These are phyloP conservation scores for Nyctibius grandis DNA, from an alignment of 2,797 vertebrate species.

Conservation along the genomic window DNA sequence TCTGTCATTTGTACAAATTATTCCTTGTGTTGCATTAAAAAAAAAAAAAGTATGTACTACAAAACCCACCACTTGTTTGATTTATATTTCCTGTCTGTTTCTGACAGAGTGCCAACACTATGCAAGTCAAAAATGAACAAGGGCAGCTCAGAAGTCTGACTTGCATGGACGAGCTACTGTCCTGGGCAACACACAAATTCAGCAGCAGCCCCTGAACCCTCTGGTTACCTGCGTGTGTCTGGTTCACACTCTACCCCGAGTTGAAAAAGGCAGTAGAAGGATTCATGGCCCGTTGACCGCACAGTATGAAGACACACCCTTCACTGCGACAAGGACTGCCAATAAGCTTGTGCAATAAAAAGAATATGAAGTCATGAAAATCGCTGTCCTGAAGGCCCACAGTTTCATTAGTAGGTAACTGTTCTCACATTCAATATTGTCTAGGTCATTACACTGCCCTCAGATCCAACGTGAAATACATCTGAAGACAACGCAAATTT, in stretches of 20 bases:
- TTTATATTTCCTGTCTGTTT: neutral
- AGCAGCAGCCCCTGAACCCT: neutral
- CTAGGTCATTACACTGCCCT: neutral
- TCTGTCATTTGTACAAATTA: neutral
- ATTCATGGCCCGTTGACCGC: rapidly evolving
- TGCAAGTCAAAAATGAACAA: neutral
- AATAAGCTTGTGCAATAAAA: neutral
- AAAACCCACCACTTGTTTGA: neutral
- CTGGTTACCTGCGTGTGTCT: neutral
- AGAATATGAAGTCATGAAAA: neutral
- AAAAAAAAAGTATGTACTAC: neutral
- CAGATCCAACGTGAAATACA: neutral
- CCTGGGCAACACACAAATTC: neutral
- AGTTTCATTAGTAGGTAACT: neutral
- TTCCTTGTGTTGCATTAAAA: neutral
- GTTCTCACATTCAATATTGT: neutral
- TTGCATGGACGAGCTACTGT: neutral
- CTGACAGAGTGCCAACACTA: neutral
- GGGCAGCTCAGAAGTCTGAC: neutral
- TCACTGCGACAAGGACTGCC: neutral
- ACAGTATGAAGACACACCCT: neutral
- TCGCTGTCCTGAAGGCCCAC: neutral
- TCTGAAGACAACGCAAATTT: neutral
- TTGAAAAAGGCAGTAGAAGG: neutral
- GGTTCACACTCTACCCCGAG: neutral